A percentile compares a stretch with the other conserved stretches of the same genome.
These are phyloP conservation scores for Sternarchorhynchus goeldii DNA, from an alignment of 2,797 vertebrate species.

Conservation along the genomic window DNA sequence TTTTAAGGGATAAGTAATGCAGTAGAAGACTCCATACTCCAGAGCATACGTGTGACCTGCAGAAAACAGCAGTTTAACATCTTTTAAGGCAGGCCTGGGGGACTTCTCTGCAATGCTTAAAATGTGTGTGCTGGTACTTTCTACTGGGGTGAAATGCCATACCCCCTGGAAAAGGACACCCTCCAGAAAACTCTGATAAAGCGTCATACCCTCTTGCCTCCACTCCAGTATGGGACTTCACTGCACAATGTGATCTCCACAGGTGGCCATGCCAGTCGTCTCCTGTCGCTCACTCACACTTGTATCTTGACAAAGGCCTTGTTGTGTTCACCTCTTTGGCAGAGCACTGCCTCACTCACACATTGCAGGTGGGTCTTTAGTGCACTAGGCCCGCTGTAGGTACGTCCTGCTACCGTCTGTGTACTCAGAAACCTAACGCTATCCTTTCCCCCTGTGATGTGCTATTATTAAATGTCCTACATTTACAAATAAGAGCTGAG, in stretches of 20 bases:
- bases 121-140: not conserved
- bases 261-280: not conserved
- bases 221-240: not conserved
- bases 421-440: slow-evolving; percentile 58
- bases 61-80: not conserved
- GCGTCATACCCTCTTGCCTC: not conserved
- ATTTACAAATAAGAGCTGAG: slow-evolving; percentile 59
- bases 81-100: not conserved
- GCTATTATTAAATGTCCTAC: slow-evolving; percentile 66
- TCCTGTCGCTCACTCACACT: not conserved
- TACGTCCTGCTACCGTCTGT: slow-evolving; percentile 27
- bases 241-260: not conserved
- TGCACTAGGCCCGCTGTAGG: slow-evolving; percentile 6
- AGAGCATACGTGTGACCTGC: not conserved
- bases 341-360: not conserved
- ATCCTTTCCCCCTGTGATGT: slow-evolving; percentile 50
- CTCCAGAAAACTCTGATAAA: not conserved
- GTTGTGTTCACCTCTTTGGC: not conserved
- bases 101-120: not conserved
- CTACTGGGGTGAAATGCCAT: not conserved
- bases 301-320: not conserved
- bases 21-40: not conserved
- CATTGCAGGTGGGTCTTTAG: not conserved
- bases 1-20: not conserved
- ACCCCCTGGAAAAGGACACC: not conserved